phyloP scores from a whole-genome alignment of 2,888 invertebrate genomes.

The Sialis fuliginosa region DNA sequence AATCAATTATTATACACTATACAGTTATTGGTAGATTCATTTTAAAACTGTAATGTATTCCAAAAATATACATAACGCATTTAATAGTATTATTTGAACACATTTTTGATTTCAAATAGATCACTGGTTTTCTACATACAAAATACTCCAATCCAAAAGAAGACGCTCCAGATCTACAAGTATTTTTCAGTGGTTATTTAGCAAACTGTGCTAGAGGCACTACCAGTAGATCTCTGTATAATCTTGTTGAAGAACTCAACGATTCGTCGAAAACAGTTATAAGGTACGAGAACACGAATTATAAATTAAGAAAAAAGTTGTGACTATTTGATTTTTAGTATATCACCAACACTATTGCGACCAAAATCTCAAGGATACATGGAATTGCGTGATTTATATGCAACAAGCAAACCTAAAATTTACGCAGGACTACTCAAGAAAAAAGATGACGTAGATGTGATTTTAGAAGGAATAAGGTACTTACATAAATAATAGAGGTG shows the following conservation, averaged over 20 bases:
- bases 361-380: constrained; percentile 7
- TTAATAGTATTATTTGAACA: too few species aligned
- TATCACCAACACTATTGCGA: constrained; percentile 7
- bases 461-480: constrained; percentile 6
- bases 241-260: too few species aligned
- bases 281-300: too few species aligned
- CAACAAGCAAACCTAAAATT: constrained; percentile 4
- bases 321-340: constrained; percentile 1
- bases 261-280: too few species aligned
- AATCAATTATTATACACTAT: too few species aligned
- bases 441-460: constrained; percentile 3
- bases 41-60: too few species aligned
- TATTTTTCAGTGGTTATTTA: constrained; percentile 7
- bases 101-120: not conserved
- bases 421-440: constrained; percentile 3
- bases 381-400: constrained; percentile 4
- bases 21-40: too few species aligned
- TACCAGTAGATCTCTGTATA: too few species aligned
- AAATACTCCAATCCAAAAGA: constrained; percentile 5
- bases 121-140: constrained; percentile 7
- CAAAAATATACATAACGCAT: too few species aligned
- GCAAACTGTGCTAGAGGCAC: constrained; percentile 4
- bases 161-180: constrained; percentile 8
- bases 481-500: too few species aligned
- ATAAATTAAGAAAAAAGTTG: too few species aligned